Evolutionary conservation across 1,140 invertebrate genomes (phyloP).

Genomic region (Drosophila pectinifera): DNA sequence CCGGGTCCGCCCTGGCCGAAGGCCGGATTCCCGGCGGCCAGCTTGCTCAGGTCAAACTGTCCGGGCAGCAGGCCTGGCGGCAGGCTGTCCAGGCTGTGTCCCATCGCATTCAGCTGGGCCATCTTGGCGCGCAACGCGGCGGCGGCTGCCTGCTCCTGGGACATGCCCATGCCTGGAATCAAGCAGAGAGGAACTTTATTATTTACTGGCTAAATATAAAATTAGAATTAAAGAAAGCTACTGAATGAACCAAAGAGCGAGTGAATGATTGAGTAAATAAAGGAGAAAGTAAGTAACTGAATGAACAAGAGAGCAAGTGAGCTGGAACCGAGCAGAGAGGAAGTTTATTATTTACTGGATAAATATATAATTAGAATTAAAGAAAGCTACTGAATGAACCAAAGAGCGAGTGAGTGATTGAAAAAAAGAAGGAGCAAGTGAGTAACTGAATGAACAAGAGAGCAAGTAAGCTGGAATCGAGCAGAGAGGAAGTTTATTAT

Average conservation of each 20-base stretch:
- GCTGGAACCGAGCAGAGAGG: constrained; percentile 21
- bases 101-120: constrained; percentile 89
- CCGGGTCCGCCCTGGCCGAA: constrained; percentile 54
- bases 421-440: no score
- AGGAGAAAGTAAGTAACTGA: no score
- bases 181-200: neutral
- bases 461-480: constrained; percentile 21
- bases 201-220: neutral
- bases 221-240: neutral
- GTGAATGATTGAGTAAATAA: no score
- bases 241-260: no score
- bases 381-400: no score
- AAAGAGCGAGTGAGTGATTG: no score
- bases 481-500: neutral
- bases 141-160: constrained; percentile 86
- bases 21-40: constrained; percentile 49
- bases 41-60: constrained; percentile 81
- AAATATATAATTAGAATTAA: neutral
- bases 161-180: constrained; percentile 85
- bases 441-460: neutral
- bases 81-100: constrained; percentile 86
- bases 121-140: constrained; percentile 89
- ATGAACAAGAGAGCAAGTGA: no score
- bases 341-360: neutral
- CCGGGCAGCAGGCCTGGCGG: constrained; percentile 72